Base-by-base conservation (phyloP, 2,888 invertebrate genomes). In the Trachelus stipa region DNA sequence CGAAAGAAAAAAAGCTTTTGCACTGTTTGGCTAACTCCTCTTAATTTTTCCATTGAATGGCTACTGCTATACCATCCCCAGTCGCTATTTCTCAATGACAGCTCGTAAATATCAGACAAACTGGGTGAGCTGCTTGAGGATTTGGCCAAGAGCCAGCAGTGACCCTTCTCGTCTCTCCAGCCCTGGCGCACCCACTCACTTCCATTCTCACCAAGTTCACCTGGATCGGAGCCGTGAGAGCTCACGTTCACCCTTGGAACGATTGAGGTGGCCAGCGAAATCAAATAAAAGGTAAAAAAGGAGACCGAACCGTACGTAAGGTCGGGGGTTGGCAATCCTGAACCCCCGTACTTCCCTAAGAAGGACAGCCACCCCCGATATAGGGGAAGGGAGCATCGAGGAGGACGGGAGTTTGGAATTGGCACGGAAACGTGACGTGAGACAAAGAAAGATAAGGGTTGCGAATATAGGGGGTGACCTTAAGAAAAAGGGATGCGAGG, bases 71-170 rank as follows among this genome's bases (percentile, higher is more conserved):
- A 56, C 40, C 40, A 56, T 71, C 31, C 33, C 71, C 31, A 30
- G 12, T 31, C 31, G 15, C 31, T 15, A 71, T 30, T 71, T 71
- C 71, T 71, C 71, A 71, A 71, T 71, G 71, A 71, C 12, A 12
- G 31, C 71, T 77, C 82, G 80, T 83, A 85, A 88, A 88, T 86
- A 86, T 88, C 85, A 83, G 83, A 77, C 83, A 87, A 85, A 81
- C 82, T 56, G 40, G 71, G 71, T 33, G 71, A 73, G 73, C 73
- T 31, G 76, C 79, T 80, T 79, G 81, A 79, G 80, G 83, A 81
- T 79, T 77, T 77, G 80, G 80, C 81, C 80, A 80, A 79, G 37
- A 75, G 37, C 80, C 81, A 84, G 80, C 37, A 1, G 12, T 3
- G 73, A 80, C 78, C 31, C 31, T 31, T 31, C n/a, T 68, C 40